Conservation (phyloP, 2,797 vertebrate species). For the Coregonus ussuriensis region DNA sequence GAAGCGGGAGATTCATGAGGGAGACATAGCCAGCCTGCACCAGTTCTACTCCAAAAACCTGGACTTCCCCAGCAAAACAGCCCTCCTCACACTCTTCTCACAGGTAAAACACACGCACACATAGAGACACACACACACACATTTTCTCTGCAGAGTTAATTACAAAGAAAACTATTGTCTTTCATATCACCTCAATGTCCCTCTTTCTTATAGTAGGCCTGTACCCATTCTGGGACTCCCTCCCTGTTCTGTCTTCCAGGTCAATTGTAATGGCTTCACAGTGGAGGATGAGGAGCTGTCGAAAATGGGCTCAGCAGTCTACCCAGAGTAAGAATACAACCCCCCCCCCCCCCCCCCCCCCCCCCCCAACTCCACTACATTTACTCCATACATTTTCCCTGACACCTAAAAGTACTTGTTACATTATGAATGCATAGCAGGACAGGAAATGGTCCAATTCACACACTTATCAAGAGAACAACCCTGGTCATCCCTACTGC, state of each 20-base stretch:
- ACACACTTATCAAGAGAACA: too few relatives aligned
- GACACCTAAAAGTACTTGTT: too few relatives aligned
- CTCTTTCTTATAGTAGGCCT: neutral
- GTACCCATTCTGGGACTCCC: neutral
- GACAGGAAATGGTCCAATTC: too few relatives aligned
- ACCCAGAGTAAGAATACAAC: conserved; percentile 85
- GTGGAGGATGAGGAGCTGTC: conserved; percentile 96
- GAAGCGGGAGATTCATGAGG: conserved; percentile 84
- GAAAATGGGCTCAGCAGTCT: conserved; percentile 91
- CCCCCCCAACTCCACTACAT: neutral
- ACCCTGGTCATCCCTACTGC: too few relatives aligned
- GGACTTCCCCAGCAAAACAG: conserved; percentile 82
- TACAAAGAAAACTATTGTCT: too few relatives aligned
- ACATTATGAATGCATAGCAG: too few relatives aligned
- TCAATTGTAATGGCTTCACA: conserved; percentile 96
- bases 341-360: conserved; percentile 7
- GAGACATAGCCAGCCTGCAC: conserved; percentile 86
- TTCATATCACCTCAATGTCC: too few relatives aligned
- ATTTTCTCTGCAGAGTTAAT: neutral
- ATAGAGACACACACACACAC: conserved; percentile 5
- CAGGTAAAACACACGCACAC: conserved; percentile 77
- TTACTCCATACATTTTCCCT: neutral
- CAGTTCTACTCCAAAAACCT: conserved; percentile 94
- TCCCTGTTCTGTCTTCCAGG: conserved; percentile 65
- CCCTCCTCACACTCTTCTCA: conserved; percentile 85